Percentiles rank a stretch among this genome's conserved stretches.
Conservation (phyloP, 2,888 invertebrate species). For the Geophilus truncorum region DNA sequence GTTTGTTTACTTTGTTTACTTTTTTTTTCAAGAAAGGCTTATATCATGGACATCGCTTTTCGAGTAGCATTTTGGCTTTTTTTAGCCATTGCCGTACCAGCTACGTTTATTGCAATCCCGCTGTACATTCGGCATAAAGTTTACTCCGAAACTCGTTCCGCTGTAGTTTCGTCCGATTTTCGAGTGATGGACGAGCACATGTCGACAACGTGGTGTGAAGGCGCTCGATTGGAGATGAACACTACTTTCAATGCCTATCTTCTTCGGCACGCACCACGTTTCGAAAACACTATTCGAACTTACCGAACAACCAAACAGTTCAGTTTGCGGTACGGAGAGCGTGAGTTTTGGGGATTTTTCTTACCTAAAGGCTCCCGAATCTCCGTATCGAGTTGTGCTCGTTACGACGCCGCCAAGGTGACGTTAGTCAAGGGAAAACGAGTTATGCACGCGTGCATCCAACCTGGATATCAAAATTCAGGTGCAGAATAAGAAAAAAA, state of each 20-base stretch:
- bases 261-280: conserved; percentile 56
- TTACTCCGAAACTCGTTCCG: conserved; percentile 65
- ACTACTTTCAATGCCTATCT: conserved; percentile 71
- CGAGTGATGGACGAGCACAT: conserved; percentile 66
- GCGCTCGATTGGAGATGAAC: conserved; percentile 54
- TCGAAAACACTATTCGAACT: conserved; percentile 57
- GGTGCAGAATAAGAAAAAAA: neutral
- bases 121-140: conserved; percentile 61
- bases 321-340: conserved; percentile 69
- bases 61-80: conserved; percentile 56
- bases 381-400: conserved; percentile 67
- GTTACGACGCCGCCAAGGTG: conserved; percentile 35
- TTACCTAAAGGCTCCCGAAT: conserved; percentile 61
- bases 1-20: neutral
- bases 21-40: neutral
- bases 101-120: conserved; percentile 61
- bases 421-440: conserved; percentile 35
- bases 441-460: conserved; percentile 31
- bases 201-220: conserved; percentile 76
- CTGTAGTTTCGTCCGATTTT: conserved; percentile 70
- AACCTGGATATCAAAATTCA: conserved; percentile 29
- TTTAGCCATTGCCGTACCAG: conserved; percentile 61
- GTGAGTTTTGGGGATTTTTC: conserved; percentile 80
- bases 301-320: conserved; percentile 66
- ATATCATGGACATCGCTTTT: conserved; percentile 44